Conservation (phyloP, 2,888 invertebrate genomes). For the Leptodirus hochenwartii region DNA sequence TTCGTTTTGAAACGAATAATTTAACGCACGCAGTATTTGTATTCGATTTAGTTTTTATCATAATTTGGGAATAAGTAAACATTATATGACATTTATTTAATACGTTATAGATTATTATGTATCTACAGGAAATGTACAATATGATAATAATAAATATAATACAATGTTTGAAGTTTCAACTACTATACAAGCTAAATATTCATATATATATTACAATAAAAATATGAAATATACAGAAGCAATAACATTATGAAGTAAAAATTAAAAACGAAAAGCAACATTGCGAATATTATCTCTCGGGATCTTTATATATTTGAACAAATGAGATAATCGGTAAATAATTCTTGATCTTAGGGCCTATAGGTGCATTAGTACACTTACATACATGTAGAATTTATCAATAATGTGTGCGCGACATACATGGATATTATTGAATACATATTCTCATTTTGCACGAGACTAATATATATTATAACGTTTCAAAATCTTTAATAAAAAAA, state of each 20-base stretch:
- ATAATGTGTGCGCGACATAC: too few relatives aligned
- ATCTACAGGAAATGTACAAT: slow-evolving; percentile 18
- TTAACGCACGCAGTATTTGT: not conserved
- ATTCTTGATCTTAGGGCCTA: too few relatives aligned
- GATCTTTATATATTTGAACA: too few relatives aligned
- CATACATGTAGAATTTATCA: too few relatives aligned
- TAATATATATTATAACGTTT: too few relatives aligned
- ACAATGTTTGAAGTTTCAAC: slow-evolving; percentile 16
- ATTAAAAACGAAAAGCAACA: slow-evolving; percentile 1
- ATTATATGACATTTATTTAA: slow-evolving; percentile 13
- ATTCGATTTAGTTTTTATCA: not conserved
- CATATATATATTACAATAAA: slow-evolving; percentile 15
- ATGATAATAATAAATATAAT: slow-evolving; percentile 14
- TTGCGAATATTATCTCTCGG: too few relatives aligned
- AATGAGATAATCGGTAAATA: too few relatives aligned
- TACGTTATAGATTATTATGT: slow-evolving; percentile 11
- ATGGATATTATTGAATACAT: too few relatives aligned
- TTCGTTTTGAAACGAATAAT: not conserved
- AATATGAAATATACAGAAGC: slow-evolving; percentile 11
- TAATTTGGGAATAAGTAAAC: slow-evolving; percentile 4
- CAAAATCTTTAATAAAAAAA: too few relatives aligned
- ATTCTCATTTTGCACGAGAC: too few relatives aligned
- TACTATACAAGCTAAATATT: slow-evolving; percentile 15
- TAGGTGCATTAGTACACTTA: too few relatives aligned
- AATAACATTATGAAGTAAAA: slow-evolving; percentile 9